Evolutionary conservation across 1,140 invertebrate species (phyloP).

Genomic region (Muscidifurax raptorellus): DNA sequence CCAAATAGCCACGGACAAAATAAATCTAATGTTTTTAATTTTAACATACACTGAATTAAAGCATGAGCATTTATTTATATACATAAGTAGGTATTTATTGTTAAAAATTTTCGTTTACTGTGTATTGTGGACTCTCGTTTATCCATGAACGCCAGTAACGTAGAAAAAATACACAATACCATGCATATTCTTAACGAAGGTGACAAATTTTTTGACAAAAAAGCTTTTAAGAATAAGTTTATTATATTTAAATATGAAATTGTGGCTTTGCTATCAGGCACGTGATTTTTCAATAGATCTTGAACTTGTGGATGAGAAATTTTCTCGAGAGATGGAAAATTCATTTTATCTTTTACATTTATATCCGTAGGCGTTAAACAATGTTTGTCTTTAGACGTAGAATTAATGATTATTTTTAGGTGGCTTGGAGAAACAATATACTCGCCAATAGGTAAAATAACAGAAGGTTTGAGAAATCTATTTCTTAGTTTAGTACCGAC

Average conservation of each 20-base stretch:
- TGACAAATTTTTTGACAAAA: not conserved
- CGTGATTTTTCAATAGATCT: conserved; percentile 35
- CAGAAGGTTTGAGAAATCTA: conserved; percentile 35
- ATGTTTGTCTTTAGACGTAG: conserved; percentile 47
- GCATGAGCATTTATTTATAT: too few species aligned
- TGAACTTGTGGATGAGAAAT: conserved; percentile 32
- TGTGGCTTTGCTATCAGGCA: too few species aligned
- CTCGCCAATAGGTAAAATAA: conserved; percentile 35
- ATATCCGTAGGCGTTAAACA: conserved; percentile 47
- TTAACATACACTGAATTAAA: too few species aligned
- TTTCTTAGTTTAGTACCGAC: conserved; percentile 29
- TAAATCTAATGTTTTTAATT: too few species aligned
- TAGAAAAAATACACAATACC: too few species aligned
- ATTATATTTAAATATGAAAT: too few species aligned
- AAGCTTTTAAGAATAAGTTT: conserved; percentile 45
- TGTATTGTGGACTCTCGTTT: too few species aligned
- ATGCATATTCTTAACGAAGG: too few species aligned
- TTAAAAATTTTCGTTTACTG: too few species aligned
- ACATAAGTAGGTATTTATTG: too few species aligned
- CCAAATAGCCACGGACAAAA: too few species aligned
- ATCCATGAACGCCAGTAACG: too few species aligned
- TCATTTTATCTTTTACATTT: conserved; percentile 51
- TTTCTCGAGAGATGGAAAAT: conserved; percentile 47
- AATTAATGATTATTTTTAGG: conserved; percentile 12
- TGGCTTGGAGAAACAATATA: conserved; percentile 30